Conservation (phyloP, 2,888 invertebrate genomes). For the Cynaeus angustus region DNA sequence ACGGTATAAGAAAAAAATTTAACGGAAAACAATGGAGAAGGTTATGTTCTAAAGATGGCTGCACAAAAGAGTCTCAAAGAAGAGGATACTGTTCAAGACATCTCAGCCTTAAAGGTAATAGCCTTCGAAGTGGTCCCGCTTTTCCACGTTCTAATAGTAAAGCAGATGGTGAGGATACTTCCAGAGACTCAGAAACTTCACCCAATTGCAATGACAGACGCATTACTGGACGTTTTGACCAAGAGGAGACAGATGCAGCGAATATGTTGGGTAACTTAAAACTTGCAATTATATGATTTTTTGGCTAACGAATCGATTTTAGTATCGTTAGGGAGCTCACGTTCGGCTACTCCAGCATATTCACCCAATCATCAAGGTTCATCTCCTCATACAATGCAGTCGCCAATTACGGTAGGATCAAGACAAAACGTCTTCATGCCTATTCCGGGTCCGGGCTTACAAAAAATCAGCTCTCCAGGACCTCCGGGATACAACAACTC, state of each 20-base stretch:
- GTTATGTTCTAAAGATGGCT: slow-evolving; percentile 95
- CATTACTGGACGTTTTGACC: slow-evolving; percentile 89
- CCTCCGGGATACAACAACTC: slow-evolving; percentile 64
- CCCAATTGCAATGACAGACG: slow-evolving; percentile 85
- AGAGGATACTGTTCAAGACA: slow-evolving; percentile 98
- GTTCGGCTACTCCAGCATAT: slow-evolving; percentile 94
- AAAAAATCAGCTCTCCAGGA: slow-evolving; percentile 72
- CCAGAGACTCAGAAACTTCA: slow-evolving; percentile 90
- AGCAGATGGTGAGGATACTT: slow-evolving; percentile 87
- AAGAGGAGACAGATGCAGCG: slow-evolving; percentile 97
- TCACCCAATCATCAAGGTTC: slow-evolving; percentile 83
- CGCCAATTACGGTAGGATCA: slow-evolving; percentile 81
- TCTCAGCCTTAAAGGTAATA: slow-evolving; percentile 89
- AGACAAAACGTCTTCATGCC: slow-evolving; percentile 94
- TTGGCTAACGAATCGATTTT: slow-evolving; percentile 56
- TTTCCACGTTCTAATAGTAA: slow-evolving; percentile 76
- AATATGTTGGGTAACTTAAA: slow-evolving; percentile 89
- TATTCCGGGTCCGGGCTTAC: slow-evolving; percentile 79
- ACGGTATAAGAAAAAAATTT: slow-evolving; percentile 98
- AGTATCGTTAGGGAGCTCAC: slow-evolving; percentile 95
- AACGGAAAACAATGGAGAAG: slow-evolving; percentile 99
- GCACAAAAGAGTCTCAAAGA: slow-evolving; percentile 97
- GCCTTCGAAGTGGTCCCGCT: slow-evolving; percentile 70
- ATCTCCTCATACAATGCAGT: slow-evolving; percentile 80
- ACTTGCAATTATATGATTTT: background rate